A percentile compares a stretch with the other conserved stretches of the same genome.
Conservation (phyloP, 1,140 invertebrate species). For the Condylostylus longicornis region DNA sequence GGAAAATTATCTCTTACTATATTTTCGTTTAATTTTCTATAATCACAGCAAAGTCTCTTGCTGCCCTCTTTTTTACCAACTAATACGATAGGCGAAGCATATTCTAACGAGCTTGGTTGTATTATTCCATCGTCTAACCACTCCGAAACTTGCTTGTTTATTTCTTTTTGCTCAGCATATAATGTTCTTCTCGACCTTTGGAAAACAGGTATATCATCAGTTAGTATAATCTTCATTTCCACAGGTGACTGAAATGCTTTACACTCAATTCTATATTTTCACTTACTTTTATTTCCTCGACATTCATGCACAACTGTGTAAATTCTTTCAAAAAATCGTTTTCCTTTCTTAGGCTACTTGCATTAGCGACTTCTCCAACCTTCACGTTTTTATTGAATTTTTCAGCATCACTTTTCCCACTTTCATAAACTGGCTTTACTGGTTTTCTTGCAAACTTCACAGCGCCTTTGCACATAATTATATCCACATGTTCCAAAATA, state of each 20-base stretch:
- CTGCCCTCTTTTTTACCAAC: constrained; percentile 15
- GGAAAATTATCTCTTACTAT: constrained; percentile 16
- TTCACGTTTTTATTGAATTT: too few species aligned
- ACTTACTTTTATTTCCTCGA: too few species aligned
- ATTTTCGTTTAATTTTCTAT: constrained; percentile 12
- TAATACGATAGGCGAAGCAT: constrained; percentile 17
- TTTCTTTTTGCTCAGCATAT: constrained; percentile 14
- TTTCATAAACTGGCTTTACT: too few species aligned
- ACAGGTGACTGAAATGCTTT: neutral
- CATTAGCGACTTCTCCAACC: too few species aligned
- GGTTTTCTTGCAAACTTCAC: too few species aligned
- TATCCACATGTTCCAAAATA: too few species aligned
- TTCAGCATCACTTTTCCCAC: too few species aligned
- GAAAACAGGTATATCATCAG: constrained; percentile 14
- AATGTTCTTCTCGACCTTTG: constrained; percentile 19
- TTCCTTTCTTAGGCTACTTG: too few species aligned
- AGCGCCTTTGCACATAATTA: too few species aligned
- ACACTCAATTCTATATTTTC: too few species aligned
- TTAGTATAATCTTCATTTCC: constrained; percentile 10
- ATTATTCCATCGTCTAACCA: constrained; percentile 23
- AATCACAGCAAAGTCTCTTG: constrained; percentile 14
- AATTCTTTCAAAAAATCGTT: too few species aligned
- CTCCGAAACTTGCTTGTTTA: constrained; percentile 19
- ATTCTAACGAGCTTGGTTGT: constrained; percentile 9
- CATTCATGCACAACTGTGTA: too few species aligned